These are phyloP conservation scores for Drepanosiphum platanoidis DNA, from an alignment of 2,888 invertebrate genomes.

Conservation along the genomic window DNA sequence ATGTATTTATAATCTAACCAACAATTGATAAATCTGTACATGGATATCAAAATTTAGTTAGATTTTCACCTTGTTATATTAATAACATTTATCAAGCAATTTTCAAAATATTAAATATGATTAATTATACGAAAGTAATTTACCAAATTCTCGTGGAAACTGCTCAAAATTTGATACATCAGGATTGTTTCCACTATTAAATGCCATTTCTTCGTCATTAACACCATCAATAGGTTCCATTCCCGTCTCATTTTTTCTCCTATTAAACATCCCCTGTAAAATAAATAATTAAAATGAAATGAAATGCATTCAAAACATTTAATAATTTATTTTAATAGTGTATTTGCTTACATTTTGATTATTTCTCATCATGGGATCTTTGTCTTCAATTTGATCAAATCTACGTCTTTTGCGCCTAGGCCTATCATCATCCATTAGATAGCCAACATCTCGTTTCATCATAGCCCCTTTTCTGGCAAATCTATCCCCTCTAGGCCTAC, in stretches of 20 bases:
- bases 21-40: too few relatives aligned
- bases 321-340: not conserved
- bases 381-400: constrained; percentile 55
- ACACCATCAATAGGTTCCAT: constrained; percentile 19
- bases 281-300: not conserved
- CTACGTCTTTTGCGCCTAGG: constrained; percentile 55
- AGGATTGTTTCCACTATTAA: constrained; percentile 26
- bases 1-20: too few relatives aligned
- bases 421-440: constrained; percentile 55
- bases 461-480: constrained; percentile 43
- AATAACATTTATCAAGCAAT: too few relatives aligned
- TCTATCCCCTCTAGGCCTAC: constrained; percentile 36
- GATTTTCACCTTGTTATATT: too few relatives aligned
- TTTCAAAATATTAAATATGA: not conserved
- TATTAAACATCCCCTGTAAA: constrained; percentile 44
- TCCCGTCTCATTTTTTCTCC: constrained; percentile 34
- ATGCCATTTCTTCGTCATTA: constrained; percentile 48
- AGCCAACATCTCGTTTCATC: constrained; percentile 49
- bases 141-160: constrained; percentile 57
- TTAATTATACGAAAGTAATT: not conserved
- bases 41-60: too few relatives aligned
- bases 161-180: constrained; percentile 42
- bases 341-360: constrained; percentile 52
- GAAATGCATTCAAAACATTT: not conserved
- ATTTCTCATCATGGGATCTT: constrained; percentile 35